Percentiles rank a stretch among this genome's conserved stretches.
These are phyloP conservation scores for Montifringilla adamsi DNA, from an alignment of 2,113 vertebrate genomes.

Conservation along the genomic window DNA sequence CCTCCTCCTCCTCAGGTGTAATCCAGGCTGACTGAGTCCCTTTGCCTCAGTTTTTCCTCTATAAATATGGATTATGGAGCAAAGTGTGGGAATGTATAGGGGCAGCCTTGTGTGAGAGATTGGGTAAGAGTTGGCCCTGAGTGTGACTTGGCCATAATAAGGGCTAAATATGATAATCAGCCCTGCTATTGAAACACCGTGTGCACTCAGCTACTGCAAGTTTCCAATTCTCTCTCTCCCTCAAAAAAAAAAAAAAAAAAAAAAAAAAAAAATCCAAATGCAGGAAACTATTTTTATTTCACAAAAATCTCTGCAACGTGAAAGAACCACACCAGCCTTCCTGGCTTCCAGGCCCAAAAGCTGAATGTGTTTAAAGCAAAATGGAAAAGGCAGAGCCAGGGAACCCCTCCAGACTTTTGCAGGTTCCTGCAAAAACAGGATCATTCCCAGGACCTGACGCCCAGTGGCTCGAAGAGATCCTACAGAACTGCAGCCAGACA, in stretches of 20 bases:
- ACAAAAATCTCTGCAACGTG: neutral
- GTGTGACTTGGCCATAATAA: rapidly evolving
- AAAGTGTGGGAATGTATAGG: neutral
- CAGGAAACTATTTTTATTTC: constrained; percentile 24
- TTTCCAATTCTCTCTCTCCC: neutral
- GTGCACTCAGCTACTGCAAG: neutral
- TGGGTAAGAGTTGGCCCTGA: neutral
- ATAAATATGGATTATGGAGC: neutral
- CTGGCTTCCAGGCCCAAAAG: neutral
- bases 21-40: neutral
- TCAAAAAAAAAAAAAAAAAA: neutral
- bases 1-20: neutral
- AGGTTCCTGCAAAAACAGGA: constrained; percentile 8
- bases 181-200: neutral
- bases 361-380: constrained; percentile 35
- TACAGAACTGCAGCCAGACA: neutral
- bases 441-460: neutral
- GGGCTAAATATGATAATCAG: neutral
- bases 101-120: neutral
- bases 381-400: constrained; percentile 31
- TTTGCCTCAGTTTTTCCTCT: neutral
- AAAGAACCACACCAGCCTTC: constrained; percentile 21
- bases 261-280: neutral
- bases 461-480: neutral
- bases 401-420: neutral